Evolutionary conservation across 2,113 vertebrate genomes (phyloP).

Genomic region (Tetraodon nigroviridis): DNA sequence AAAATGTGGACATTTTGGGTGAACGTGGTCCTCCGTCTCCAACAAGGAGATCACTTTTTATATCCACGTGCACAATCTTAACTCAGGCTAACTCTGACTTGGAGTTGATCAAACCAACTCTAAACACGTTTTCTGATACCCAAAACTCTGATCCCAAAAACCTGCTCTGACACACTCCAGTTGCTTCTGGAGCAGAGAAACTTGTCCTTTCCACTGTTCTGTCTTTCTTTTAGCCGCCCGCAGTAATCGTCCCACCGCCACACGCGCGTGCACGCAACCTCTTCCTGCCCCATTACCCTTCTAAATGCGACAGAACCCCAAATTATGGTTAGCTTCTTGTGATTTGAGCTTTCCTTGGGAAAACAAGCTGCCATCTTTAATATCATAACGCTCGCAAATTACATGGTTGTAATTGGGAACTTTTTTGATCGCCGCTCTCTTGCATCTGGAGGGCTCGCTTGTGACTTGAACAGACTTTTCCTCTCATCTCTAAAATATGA

Average conservation of each 20-base stretch:
- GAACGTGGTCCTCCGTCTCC: too few species aligned
- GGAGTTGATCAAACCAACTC: too few species aligned
- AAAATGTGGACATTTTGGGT: too few species aligned
- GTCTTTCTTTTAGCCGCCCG: slow-evolving; percentile 40
- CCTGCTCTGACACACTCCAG: too few species aligned
- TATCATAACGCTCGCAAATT: slow-evolving; percentile 74
- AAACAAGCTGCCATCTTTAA: slow-evolving; percentile 77
- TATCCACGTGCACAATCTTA: too few species aligned
- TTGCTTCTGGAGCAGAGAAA: slow-evolving; percentile 53
- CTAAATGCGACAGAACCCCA: slow-evolving; percentile 59
- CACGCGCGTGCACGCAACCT: slow-evolving; percentile 23
- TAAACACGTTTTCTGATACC: too few species aligned
- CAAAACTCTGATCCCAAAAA: too few species aligned
- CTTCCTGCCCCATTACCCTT: slow-evolving; percentile 40
- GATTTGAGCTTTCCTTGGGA: slow-evolving; percentile 76
- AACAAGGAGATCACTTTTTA: too few species aligned
- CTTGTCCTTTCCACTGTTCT: slow-evolving; percentile 26
- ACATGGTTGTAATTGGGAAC: slow-evolving; percentile 76
- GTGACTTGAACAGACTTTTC: slow-evolving; percentile 57
- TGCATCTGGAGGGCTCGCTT: slow-evolving; percentile 65
- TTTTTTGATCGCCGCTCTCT: slow-evolving; percentile 67
- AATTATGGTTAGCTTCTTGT: slow-evolving; percentile 77
- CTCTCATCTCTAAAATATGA: slow-evolving; percentile 59
- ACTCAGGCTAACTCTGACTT: too few species aligned
- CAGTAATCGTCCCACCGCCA: slow-evolving; percentile 29